Conservation (phyloP, 2,888 invertebrate genomes). For the Glomeris marginata region DNA sequence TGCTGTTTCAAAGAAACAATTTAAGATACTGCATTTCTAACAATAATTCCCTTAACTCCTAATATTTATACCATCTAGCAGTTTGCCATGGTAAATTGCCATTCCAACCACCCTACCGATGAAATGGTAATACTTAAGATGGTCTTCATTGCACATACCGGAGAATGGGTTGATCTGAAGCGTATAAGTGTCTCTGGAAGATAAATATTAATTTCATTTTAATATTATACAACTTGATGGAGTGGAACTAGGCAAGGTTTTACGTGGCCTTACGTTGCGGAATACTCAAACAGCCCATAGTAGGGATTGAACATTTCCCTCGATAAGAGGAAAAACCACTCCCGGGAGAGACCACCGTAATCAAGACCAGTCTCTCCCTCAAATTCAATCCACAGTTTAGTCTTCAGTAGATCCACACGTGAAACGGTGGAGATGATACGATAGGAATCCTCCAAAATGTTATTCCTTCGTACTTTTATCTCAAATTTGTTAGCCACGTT, state of each 20-base stretch:
- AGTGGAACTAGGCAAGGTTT: conserved; percentile 8
- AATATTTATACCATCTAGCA: conserved; percentile 92
- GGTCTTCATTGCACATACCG: conserved; percentile 94
- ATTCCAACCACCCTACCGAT: conserved; percentile 96
- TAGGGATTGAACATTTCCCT: conserved; percentile 99
- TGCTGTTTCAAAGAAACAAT: conserved; percentile 41
- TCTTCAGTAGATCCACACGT: conserved; percentile 81
- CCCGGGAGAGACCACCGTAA: conserved; percentile 90
- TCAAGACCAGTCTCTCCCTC: conserved; percentile 93
- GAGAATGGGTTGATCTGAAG: conserved; percentile 97
- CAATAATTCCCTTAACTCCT: too few species aligned
- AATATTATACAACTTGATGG: not conserved
- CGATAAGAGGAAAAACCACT: conserved; percentile 97
- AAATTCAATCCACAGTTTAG: conserved; percentile 98
- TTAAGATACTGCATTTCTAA: too few species aligned
- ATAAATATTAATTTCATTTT: not conserved
- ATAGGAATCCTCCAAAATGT: conserved; percentile 94
- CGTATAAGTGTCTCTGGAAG: conserved; percentile 82
- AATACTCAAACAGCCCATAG: conserved; percentile 98
- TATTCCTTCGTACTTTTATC: conserved; percentile 72
- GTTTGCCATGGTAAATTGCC: conserved; percentile 98
- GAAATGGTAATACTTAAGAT: conserved; percentile 95
- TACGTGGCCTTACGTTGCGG: conserved; percentile 65
- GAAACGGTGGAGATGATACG: conserved; percentile 83
- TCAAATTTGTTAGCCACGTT: conserved; percentile 97